These are phyloP conservation scores for Channallabes apus DNA, from an alignment of 2,797 vertebrate genomes.

Conservation along the genomic window DNA sequence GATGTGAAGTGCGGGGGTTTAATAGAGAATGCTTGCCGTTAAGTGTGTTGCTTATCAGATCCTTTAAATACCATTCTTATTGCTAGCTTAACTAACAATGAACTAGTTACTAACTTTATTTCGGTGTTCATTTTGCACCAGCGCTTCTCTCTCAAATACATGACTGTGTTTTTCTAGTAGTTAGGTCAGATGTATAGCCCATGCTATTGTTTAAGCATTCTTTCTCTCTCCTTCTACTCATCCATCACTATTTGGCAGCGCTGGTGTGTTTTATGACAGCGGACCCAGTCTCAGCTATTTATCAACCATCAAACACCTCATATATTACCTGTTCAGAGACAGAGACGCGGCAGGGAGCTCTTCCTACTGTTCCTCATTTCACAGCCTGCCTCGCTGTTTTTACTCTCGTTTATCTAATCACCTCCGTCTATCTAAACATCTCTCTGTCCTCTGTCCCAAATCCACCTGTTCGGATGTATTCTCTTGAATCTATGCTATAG, in stretches of 20 bases:
- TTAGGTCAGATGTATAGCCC: neutral
- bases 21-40: neutral
- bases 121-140: neutral
- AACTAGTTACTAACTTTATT: neutral
- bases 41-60: no score
- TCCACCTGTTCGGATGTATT: conserved; percentile 5
- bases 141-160: neutral
- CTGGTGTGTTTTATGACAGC: conserved; percentile 26
- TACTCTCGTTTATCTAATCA: conserved; percentile 27
- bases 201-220: neutral
- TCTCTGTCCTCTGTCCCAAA: neutral
- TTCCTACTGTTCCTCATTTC: conserved; percentile 30
- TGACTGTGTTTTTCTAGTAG: neutral
- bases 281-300: neutral
- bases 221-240: conserved; percentile 5
- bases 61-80: neutral
- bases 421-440: conserved; percentile 17
- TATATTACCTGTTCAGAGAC: conserved; percentile 32
- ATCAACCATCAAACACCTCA: conserved; percentile 34
- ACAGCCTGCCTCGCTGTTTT: conserved; percentile 19
- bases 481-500: neutral
- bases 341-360: conserved; percentile 25
- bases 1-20: no score
- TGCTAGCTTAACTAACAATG: neutral
- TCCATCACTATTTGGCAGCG: conserved; percentile 26